Percentiles rank a stretch among this genome's conserved stretches.
Evolutionary conservation across 2,888 invertebrate genomes (phyloP).

Genomic region (Crossocerus cetratus): DNA sequence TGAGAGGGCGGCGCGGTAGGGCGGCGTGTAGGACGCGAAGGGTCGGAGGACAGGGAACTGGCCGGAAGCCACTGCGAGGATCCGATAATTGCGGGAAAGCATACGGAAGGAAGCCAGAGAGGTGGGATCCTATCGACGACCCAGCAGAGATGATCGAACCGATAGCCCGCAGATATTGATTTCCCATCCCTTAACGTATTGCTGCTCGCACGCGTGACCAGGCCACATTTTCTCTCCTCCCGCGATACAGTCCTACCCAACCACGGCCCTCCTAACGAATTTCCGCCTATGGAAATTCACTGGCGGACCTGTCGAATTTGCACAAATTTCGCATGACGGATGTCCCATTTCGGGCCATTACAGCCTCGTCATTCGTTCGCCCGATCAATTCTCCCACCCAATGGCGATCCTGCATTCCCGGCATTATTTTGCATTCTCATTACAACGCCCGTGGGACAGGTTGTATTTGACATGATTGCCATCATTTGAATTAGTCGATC

Average conservation of each 20-base stretch:
- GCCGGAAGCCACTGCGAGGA: conserved; percentile 5
- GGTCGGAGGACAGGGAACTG: background rate
- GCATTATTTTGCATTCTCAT: background rate
- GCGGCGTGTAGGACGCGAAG: background rate
- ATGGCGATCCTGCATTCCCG: background rate
- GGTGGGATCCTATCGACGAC: background rate
- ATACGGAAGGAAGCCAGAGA: background rate
- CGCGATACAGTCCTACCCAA: background rate
- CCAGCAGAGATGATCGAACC: background rate
- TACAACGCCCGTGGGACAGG: background rate
- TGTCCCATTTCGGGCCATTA: background rate
- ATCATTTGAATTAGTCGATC: no score
- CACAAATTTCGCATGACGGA: background rate
- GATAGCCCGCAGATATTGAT: conserved; percentile 17
- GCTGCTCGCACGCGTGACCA: background rate
- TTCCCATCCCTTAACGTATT: conserved; percentile 7
- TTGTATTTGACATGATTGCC: no score
- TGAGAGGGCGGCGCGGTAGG: background rate
- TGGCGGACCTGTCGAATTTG: background rate
- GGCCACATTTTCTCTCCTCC: background rate
- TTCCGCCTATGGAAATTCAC: background rate
- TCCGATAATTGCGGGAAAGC: conserved; percentile 21
- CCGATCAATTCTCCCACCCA: conserved; percentile 9
- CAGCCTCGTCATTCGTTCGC: background rate
- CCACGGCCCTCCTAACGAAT: background rate